phyloP scores from a whole-genome alignment of 2,888 invertebrate species.

The Noctua pronuba region DNA sequence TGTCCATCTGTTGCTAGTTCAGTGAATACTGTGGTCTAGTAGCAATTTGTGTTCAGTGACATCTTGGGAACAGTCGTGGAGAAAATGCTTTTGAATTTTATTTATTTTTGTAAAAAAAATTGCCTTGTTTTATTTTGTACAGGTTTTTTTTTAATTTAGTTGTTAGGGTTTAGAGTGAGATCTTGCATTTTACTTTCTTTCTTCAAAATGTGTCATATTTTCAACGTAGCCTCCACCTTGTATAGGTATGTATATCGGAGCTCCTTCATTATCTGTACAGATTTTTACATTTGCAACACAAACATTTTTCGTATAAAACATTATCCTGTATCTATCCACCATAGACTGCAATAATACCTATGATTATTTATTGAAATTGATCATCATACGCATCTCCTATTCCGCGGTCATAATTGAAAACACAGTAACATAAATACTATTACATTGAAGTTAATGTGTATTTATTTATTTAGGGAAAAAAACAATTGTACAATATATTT shows the following conservation, averaged over 20 bases:
- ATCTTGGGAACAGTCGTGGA: constrained; percentile 62
- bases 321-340: neutral
- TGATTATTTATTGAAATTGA: neutral
- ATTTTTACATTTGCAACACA: neutral
- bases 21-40: constrained; percentile 74
- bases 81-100: constrained; percentile 40
- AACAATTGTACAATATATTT: too few species aligned
- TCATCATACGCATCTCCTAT: neutral
- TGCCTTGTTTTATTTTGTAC: neutral
- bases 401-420: neutral
- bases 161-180: neutral
- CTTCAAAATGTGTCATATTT: too few species aligned
- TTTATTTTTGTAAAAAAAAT: too few species aligned
- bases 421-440: neutral
- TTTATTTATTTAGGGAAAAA: too few species aligned
- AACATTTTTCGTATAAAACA: too few species aligned
- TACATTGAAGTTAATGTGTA: too few species aligned
- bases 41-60: constrained; percentile 76
- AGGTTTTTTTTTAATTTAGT: too few species aligned
- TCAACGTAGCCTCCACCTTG: neutral
- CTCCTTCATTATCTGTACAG: neutral
- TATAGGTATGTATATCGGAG: neutral
- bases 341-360: neutral
- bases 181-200: too few species aligned
- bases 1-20: constrained; percentile 75